Percentiles rank a stretch among this genome's conserved stretches.
These are phyloP conservation scores for Channa striata DNA, from an alignment of 2,797 vertebrate genomes.

Conservation along the genomic window DNA sequence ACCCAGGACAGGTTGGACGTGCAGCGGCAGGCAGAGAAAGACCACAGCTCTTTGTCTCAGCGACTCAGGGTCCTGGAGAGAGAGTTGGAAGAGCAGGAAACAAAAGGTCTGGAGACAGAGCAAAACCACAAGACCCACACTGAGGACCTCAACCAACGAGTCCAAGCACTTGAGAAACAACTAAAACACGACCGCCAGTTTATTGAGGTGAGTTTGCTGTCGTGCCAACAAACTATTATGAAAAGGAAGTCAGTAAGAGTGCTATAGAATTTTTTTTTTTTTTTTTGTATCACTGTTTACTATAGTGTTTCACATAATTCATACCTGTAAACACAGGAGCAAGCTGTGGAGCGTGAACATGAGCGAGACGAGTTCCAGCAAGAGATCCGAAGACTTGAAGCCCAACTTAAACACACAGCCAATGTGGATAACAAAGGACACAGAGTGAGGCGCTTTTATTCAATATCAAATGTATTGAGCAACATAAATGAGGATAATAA, in stretches of 20 bases:
- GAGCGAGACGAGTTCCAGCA: conserved; percentile 98
- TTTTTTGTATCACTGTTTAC: neutral
- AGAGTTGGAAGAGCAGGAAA: conserved; percentile 92
- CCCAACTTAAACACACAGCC: conserved; percentile 82
- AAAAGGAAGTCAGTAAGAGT: neutral
- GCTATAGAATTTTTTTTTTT: neutral
- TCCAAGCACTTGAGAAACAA: conserved; percentile 93
- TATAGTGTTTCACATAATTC: neutral
- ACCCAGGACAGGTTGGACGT: conserved; percentile 89
- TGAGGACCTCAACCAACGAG: conserved; percentile 88
- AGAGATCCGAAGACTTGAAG: conserved; percentile 93
- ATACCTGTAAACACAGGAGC: conserved; percentile 83
- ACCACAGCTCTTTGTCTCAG: conserved; percentile 84
- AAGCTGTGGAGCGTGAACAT: conserved; percentile 95
- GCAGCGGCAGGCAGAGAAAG: conserved; percentile 93
- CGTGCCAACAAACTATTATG: neutral
- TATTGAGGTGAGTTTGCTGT: conserved; percentile 88
- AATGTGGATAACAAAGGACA: conserved; percentile 74
- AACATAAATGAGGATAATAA: neutral
- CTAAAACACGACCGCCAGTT: conserved; percentile 94
- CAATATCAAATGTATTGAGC: neutral
- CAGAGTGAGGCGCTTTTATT: conserved; percentile 55
- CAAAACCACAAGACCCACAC: conserved; percentile 83
- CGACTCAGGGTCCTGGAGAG: conserved; percentile 90
- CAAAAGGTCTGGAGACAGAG: conserved; percentile 82